Conservation (phyloP, 2,797 vertebrate genomes). For the Bucorvus abyssinicus region DNA sequence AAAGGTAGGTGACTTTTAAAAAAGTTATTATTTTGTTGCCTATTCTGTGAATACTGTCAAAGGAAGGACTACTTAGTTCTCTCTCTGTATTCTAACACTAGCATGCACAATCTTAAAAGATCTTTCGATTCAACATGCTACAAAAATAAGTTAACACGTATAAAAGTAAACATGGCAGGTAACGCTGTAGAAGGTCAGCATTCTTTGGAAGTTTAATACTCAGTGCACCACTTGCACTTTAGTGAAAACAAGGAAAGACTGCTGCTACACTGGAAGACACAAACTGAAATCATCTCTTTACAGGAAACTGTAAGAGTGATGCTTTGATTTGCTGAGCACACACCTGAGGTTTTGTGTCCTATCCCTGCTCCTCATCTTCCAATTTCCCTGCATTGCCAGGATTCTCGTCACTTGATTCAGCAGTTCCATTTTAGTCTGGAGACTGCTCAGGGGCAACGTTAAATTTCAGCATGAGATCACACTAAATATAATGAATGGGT, state of each 20-base stretch:
- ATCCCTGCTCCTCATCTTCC: not conserved
- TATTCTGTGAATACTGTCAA: not conserved
- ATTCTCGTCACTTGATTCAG: not conserved
- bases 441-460: not conserved
- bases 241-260: not conserved
- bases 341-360: not conserved
- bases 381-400: not conserved
- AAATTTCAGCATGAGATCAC: not conserved
- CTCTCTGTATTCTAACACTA: not conserved
- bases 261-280: not conserved
- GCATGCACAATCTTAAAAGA: not conserved
- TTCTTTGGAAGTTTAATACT: not conserved
- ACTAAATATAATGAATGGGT: not conserved
- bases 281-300: not conserved
- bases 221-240: not conserved
- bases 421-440: not conserved
- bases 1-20: not conserved
- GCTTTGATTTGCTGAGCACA: not conserved
- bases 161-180: not conserved
- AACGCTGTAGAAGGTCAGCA: not conserved
- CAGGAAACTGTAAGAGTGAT: not conserved
- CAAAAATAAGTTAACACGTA: not conserved
- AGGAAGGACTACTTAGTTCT: not conserved
- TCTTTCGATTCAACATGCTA: not conserved
- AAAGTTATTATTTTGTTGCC: not conserved